Evolutionary conservation across 2,888 invertebrate species (phyloP).

Genomic region (Smittia sp.): DNA sequence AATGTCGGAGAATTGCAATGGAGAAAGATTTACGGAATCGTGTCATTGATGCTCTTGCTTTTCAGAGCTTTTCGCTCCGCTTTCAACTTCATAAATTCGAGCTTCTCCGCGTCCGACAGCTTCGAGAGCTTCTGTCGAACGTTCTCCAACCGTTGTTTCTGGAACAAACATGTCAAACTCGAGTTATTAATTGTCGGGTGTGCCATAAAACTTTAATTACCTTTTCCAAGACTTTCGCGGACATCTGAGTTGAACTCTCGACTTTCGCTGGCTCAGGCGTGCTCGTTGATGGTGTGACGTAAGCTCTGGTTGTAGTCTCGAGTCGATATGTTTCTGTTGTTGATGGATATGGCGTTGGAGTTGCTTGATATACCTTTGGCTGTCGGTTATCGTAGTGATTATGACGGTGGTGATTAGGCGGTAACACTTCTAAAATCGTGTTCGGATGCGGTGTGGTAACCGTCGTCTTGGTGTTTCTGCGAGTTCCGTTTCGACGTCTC

Average conservation of each 20-base stretch:
- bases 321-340: background rate
- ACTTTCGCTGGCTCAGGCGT: background rate
- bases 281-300: background rate
- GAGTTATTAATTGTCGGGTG: background rate
- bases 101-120: constrained; percentile 16
- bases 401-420: constrained; percentile 23
- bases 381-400: constrained; percentile 34
- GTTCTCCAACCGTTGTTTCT: constrained; percentile 28
- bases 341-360: background rate
- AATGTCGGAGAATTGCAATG: background rate
- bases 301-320: background rate
- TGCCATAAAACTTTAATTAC: background rate
- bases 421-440: constrained; percentile 1
- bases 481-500: background rate
- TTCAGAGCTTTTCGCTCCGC: constrained; percentile 25
- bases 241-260: background rate
- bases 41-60: constrained; percentile 32
- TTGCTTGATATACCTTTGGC: background rate
- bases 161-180: background rate
- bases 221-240: background rate
- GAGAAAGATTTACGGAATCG: constrained; percentile 22
- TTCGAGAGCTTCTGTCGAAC: constrained; percentile 24
- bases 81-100: constrained; percentile 29
- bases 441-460: constrained; percentile 19
- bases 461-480: background rate